Evolutionary conservation across 2,797 vertebrate genomes (phyloP), one percentile per base, ranked within the genome.

Genomic region (Calcarius lapponicus): DNA sequence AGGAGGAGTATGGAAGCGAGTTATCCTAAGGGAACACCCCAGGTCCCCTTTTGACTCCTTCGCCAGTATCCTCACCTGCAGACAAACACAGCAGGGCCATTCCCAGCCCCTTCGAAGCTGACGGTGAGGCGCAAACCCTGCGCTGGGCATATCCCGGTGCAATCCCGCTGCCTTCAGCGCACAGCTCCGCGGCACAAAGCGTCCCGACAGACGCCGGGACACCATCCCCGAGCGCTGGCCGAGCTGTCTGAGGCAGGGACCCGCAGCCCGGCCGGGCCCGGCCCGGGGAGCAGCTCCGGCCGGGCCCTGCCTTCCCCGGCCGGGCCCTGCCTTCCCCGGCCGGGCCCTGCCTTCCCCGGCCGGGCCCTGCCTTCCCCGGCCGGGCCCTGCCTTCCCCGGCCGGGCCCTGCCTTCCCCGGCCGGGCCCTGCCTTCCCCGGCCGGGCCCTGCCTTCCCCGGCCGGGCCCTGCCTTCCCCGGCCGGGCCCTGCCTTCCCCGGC

Each of bases 131-230:
- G 6, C 26, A 57, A 45, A 54, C 3, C 1, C 62, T 3, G 43
- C 62, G 15, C 64, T 29, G n/a, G 26, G 20, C 31, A 31, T 0
- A 3, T 2, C 3, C 18, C 3, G 0, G 6, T 7, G 8, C 32
- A 22, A 40, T 16, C 43, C 15, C 13, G 2, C 29, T 73, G 15
- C 14, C 1, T 47, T 21, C 57, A 78, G 6, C 38, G 25, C 4
- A 0, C 38, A 22, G 10, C 17, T 54, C 18, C 38, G 1, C 11
- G 13, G 38, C 40, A 4, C 16, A 4, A 3, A 40, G 38, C 36
- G 2, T 32, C 20, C 19, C 31, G 32, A 56, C 32, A 56, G 10
- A 0, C 1, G 3, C 60, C 10, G 8, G 61, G 13, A 64, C 14
- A 14, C 1, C n/a, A 10, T 1, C 28, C 24, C 2, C 3, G 24